phyloP scores from a whole-genome alignment of 2,113 vertebrate genomes.

The Pedetes capensis region DNA sequence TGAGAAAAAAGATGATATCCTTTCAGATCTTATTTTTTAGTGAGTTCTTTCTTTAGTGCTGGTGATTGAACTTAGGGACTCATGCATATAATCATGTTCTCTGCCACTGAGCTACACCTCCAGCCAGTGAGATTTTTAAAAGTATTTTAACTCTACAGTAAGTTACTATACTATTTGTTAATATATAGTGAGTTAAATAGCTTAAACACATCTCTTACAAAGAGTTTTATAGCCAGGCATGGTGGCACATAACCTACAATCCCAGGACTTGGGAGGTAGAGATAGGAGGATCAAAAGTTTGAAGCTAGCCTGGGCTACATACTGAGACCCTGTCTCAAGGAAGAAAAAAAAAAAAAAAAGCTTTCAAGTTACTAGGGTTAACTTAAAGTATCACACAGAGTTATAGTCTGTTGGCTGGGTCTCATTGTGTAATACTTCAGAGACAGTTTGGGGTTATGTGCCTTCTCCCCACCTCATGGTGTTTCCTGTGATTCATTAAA shows the following conservation, averaged over 20 bases:
- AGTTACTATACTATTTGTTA: neutral
- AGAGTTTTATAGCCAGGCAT: too few relatives aligned
- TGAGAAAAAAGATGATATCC: neutral
- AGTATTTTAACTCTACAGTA: neutral
- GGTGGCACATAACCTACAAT: too few relatives aligned
- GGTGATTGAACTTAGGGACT: neutral
- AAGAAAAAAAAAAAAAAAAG: too few relatives aligned
- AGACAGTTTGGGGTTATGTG: slow-evolving; percentile 1
- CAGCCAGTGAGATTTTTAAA: neutral
- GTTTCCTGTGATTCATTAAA: slow-evolving; percentile 85
- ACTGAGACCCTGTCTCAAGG: too few relatives aligned
- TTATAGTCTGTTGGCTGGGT: neutral
- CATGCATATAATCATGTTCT: neutral
- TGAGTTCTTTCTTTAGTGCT: neutral
- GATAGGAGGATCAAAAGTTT: too few relatives aligned
- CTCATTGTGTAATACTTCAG: slow-evolving; percentile 40
- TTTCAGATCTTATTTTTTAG: neutral
- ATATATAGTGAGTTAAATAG: neutral
- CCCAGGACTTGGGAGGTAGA: too few relatives aligned
- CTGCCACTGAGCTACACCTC: neutral
- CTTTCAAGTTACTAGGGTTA: slow-evolving; percentile 41
- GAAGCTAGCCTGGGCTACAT: too few relatives aligned
- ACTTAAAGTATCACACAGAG: neutral
- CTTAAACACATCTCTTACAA: neutral
- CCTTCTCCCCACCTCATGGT: neutral